Base-by-base conservation (phyloP, 2,888 invertebrate genomes). In the Meandrusa payeni region DNA sequence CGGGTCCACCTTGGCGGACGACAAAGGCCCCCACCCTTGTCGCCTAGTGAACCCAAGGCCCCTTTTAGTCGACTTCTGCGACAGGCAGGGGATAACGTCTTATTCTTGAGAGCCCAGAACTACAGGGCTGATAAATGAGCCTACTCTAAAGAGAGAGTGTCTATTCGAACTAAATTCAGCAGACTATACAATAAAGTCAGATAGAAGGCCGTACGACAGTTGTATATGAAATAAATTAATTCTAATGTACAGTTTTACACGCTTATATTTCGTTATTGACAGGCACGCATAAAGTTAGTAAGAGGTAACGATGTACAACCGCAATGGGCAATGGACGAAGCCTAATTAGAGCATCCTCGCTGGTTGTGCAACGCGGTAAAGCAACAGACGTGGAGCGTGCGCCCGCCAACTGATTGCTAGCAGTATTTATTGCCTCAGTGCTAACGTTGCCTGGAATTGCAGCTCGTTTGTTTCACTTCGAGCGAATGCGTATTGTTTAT, bases 331-430 rank as follows among this genome's bases (percentile, higher is more conserved):
- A 55, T 54, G 67, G 67, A 76, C 74, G 66, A 66, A 67, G 73
- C 72, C 69, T 78, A 78, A 78, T 79, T 78, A 70, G 71, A 58
- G 47, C 56, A 58, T 57, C 57, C 62, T 56, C 52, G 51, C 37
- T 42, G 54, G 48, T 67, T 68, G 60, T 57, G 64, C 63, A 67
- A 65, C 33, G 6, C 20, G 20, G 33, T 32, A 41, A 41, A 34
- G 41, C 34, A 41, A 41, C 13, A 22, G 34, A 12, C 22, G 27
- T 17, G 32, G 24, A 33, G 56, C 56, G 57, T 52, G 54, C 42
- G 47, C 50, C 51, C 24, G 50, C 46, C 47, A 50, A 54, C 52
- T 55, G 57, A 61, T 61, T 59, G 57, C 61, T 51, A 46, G 36
- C 48, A 41, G 53, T 59, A 58, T 62, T 59, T 60, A 59, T 59